Conservation (phyloP, 2,797 vertebrate species). For the Denticeps clupeoides region DNA sequence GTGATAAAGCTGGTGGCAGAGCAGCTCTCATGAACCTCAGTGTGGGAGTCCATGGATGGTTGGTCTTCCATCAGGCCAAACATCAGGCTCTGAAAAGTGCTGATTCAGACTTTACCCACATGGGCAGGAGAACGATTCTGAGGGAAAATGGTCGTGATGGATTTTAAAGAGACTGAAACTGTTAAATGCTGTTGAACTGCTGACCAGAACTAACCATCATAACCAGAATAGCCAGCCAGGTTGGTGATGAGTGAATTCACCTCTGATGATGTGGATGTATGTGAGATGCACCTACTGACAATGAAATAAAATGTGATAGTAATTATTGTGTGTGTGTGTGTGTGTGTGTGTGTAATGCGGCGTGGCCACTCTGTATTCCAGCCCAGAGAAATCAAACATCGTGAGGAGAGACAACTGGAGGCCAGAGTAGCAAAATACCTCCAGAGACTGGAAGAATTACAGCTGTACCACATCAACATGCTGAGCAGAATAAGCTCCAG, state of each 20-base stretch:
- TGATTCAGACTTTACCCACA: slow-evolving; percentile 3
- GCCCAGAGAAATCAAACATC: slow-evolving; percentile 40
- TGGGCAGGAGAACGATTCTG: no score
- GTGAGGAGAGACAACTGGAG: slow-evolving; percentile 39
- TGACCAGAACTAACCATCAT: no score
- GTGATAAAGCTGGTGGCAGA: no score
- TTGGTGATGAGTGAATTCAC: no score
- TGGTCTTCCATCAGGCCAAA: neutral
- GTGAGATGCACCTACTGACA: no score
- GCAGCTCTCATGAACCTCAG: no score
- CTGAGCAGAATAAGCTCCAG: slow-evolving; percentile 51
- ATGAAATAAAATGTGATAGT: no score
- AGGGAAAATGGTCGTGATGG: no score
- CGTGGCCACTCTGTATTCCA: slow-evolving; percentile 15
- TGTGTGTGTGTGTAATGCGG: slow-evolving; percentile 15
- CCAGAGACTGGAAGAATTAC: slow-evolving; percentile 40
- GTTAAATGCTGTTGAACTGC: no score
- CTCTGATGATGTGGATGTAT: neutral
- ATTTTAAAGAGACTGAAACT: no score
- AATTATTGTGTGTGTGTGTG: neutral
- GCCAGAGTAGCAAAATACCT: slow-evolving; percentile 40
- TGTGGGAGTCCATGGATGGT: neutral
- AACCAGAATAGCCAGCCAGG: no score
- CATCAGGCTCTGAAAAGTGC: slow-evolving; percentile 1
- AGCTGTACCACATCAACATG: slow-evolving; percentile 37